Conservation (phyloP, 2,888 invertebrate genomes). For the Leptinotarsa rubiginosa region DNA sequence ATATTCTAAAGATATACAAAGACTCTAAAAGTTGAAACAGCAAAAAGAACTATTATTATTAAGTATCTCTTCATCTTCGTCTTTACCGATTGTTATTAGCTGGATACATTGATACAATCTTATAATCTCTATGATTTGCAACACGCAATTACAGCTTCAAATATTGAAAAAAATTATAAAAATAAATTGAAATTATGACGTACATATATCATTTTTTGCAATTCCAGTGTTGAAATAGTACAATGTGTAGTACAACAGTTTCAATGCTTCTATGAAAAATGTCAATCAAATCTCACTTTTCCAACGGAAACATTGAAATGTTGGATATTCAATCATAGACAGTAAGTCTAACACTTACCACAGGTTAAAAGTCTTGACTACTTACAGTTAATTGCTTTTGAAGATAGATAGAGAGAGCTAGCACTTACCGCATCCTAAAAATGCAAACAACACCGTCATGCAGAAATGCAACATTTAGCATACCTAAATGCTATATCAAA, state of each 20-base stretch:
- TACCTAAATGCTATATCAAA: conserved; percentile 37
- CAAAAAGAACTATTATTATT: too few relatives aligned
- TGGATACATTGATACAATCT: too few relatives aligned
- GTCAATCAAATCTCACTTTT: neutral
- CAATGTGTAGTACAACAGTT: neutral
- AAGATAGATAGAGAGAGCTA: conserved; percentile 47
- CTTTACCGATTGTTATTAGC: too few relatives aligned
- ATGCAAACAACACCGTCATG: conserved; percentile 66
- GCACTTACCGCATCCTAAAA: conserved; percentile 68
- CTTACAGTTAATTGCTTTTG: conserved; percentile 57
- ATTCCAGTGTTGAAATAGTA: neutral
- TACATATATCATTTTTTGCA: neutral
- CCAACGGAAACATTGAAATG: conserved; percentile 21
- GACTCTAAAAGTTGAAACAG: too few relatives aligned
- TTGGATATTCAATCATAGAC: conserved; percentile 5
- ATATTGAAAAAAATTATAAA: too few relatives aligned
- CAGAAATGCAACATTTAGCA: conserved; percentile 58
- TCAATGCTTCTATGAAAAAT: neutral
- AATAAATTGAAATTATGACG: neutral
- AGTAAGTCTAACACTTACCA: conserved; percentile 37
- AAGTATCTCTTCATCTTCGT: too few relatives aligned
- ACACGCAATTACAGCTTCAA: too few relatives aligned
- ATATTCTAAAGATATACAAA: too few relatives aligned
- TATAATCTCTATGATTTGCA: too few relatives aligned
- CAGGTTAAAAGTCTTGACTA: conserved; percentile 54